Conservation (phyloP, 1,140 invertebrate genomes). For the Eurosta solidaginis region DNA sequence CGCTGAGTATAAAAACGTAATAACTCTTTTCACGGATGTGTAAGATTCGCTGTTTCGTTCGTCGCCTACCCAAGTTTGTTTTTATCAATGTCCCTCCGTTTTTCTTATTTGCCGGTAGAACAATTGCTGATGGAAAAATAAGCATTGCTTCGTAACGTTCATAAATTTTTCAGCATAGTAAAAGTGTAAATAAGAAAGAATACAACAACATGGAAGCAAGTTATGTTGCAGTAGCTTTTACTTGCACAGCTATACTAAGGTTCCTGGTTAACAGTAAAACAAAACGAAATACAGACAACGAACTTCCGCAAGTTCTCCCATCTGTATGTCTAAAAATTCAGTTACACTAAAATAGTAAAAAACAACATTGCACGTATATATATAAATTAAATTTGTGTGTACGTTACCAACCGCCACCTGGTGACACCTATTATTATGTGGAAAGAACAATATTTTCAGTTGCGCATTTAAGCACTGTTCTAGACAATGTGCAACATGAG, state of each 20-base stretch:
- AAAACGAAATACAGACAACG: not conserved
- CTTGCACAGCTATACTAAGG: too few relatives aligned
- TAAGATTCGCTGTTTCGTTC: not conserved
- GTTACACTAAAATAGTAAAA: not conserved
- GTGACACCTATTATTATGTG: not conserved
- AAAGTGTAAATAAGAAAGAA: slow-evolving; percentile 2
- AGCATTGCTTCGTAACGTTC: not conserved
- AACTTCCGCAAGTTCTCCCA: not conserved
- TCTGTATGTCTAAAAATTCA: not conserved
- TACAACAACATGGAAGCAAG: not conserved
- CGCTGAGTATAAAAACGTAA: too few relatives aligned
- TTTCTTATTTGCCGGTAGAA: not conserved
- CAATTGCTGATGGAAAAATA: slow-evolving; percentile 5
- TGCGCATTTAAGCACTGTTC: not conserved
- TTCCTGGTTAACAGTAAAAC: not conserved
- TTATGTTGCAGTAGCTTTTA: not conserved
- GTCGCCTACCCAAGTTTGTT: not conserved
- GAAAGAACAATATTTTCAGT: not conserved
- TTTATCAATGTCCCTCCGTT: not conserved
- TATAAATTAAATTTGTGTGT: too few relatives aligned
- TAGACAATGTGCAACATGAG: not conserved
- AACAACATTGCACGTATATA: too few relatives aligned
- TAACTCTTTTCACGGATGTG: too few relatives aligned
- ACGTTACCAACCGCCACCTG: not conserved
- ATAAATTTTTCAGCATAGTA: slow-evolving; percentile 9